Evolutionary conservation across 2,797 vertebrate species (phyloP), one percentile per base, ranked within the genome.

Genomic region (Nothura maculosa): DNA sequence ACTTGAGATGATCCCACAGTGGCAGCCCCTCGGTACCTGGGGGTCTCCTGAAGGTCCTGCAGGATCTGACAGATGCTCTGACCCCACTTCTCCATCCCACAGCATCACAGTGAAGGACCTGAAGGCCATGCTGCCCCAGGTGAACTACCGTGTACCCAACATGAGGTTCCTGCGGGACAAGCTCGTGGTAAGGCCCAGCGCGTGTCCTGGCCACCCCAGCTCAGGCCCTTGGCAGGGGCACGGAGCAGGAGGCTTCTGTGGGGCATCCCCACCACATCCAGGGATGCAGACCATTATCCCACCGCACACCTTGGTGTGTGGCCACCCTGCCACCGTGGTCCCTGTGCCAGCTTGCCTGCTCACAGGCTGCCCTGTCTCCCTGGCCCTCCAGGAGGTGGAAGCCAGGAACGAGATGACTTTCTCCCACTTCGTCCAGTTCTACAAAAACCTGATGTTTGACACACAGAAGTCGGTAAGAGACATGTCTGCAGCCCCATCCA

Each of bases 371-470:
- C 5, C 0, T 94, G 22, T 81, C 57, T 55, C 18, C 28, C 52
- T 10, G 52, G 28, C 52, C 6, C 16, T 8, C 3, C 94, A 99
- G 98, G 98, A 99, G 81, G 97, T 99, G 68, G 98, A 99, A 95
- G 98, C 98, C 90, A 96, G 98, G 88, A 98, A 93, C 1, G 98
- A 98, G 24, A 97, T 99, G 85, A 98, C 97, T 2, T 98, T 98
- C 93, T 96, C 96, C 27, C 98, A 98, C 95, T 99, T 99, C 66
- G 96, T 98, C 73, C 98, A 98, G 81, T 98, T 99, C 95, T 99
- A 99, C 97, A 98, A 98, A 80, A 99, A 98, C 12, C 97, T 99
- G 81, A 98, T 99, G 98, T 99, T 99, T 42, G 98, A 99, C 11
- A 96, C 98, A 6, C 98, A 99, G 96, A 98, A 97, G 96, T 98